Conservation (phyloP, 2,888 invertebrate species). For the Tenthredo scrophulariae region DNA sequence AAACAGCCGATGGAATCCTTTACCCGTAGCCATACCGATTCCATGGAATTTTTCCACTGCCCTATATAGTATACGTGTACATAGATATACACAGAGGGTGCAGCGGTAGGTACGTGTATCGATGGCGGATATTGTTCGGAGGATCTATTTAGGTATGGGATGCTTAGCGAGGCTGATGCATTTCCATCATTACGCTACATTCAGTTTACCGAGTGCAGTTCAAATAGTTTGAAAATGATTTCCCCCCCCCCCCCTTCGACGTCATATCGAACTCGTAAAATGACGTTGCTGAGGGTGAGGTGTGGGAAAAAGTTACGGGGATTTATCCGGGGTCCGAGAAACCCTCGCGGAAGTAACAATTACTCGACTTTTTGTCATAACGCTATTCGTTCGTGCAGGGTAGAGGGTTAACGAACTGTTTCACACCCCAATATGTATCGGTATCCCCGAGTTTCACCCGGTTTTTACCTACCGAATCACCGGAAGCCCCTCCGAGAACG, state of each 20-base stretch:
- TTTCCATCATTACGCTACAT: background rate
- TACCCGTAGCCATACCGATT: background rate
- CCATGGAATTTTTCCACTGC: background rate
- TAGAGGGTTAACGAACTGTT: constrained; percentile 9
- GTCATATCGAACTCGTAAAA: too few relatives aligned
- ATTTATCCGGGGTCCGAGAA: background rate
- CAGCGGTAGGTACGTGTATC: background rate
- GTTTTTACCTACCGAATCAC: background rate
- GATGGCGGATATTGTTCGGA: background rate
- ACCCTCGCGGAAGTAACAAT: background rate
- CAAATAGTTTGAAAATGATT: too few relatives aligned
- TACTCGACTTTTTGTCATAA: background rate
- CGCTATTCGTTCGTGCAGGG: background rate
- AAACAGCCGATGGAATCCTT: constrained; percentile 21
- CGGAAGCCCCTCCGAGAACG: background rate
- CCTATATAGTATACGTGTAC: too few relatives aligned
- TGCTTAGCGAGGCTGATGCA: background rate
- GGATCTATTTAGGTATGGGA: background rate
- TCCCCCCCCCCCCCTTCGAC: too few relatives aligned
- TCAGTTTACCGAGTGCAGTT: background rate
- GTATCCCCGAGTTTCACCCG: background rate
- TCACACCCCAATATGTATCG: background rate
- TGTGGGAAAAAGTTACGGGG: background rate
- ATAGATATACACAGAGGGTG: too few relatives aligned
- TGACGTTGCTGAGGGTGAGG: too few relatives aligned